Conservation (phyloP, 2,888 invertebrate species). For the Himalopsyche kuldschensis region DNA sequence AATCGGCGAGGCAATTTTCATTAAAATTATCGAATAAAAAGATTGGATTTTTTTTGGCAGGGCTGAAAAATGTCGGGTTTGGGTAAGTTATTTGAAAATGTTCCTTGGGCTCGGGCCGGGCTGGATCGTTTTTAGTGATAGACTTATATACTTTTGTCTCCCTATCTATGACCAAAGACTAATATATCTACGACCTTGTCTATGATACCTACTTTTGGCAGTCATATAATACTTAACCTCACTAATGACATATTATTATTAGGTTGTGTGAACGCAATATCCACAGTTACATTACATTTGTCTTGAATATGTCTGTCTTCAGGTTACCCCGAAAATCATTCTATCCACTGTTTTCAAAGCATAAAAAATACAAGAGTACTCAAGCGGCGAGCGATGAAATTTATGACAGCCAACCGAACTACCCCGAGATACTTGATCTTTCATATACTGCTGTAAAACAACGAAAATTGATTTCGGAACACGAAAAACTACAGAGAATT, state of each 20-base stretch:
- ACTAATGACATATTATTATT: not conserved
- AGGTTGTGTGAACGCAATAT: not conserved
- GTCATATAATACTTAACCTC: not conserved
- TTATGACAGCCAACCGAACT: constrained; percentile 50
- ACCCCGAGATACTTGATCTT: constrained; percentile 67
- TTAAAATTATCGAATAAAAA: too few relatives aligned
- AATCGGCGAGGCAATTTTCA: too few relatives aligned
- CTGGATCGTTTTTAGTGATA: too few relatives aligned
- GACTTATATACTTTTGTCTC: too few relatives aligned
- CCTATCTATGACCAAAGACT: too few relatives aligned
- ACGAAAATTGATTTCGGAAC: constrained; percentile 50
- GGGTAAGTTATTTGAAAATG: too few relatives aligned
- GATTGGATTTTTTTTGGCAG: too few relatives aligned
- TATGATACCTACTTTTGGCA: too few relatives aligned
- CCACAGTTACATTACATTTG: not conserved
- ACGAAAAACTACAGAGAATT: constrained; percentile 64
- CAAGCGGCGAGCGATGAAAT: constrained; percentile 38
- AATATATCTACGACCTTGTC: too few relatives aligned
- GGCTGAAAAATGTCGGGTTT: too few relatives aligned
- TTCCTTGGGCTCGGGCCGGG: too few relatives aligned
- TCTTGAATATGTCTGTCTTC: constrained; percentile 13
- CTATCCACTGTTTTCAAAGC: not conserved
- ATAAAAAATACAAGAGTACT: not conserved
- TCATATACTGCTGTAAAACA: constrained; percentile 55
- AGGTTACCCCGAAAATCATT: constrained; percentile 44